Evolutionary conservation across 2,797 vertebrate species (phyloP).

Genomic region (Artibeus lituratus): DNA sequence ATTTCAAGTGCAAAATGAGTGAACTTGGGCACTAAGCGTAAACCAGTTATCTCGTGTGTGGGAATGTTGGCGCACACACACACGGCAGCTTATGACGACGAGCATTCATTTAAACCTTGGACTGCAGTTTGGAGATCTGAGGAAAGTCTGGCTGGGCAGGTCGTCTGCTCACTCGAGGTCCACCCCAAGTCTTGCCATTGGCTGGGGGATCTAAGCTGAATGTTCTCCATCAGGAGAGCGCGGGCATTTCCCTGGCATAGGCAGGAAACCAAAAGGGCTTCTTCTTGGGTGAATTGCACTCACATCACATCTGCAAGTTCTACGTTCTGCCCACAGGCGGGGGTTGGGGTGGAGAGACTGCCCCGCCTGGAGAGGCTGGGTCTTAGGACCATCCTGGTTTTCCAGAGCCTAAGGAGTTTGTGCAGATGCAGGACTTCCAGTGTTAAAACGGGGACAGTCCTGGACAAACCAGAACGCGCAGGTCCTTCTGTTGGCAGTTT

Average conservation of each 20-base stretch:
- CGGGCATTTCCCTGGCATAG: rapidly evolving
- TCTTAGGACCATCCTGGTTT: neutral
- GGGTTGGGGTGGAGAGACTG: rapidly evolving
- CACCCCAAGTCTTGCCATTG: neutral
- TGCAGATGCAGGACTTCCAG: neutral
- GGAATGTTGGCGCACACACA: neutral
- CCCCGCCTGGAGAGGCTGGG: neutral
- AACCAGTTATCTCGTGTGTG: neutral
- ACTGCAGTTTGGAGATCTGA: neutral
- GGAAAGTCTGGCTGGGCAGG: neutral
- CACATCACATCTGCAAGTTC: neutral
- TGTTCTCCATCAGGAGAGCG: neutral
- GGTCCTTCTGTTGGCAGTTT: no score
- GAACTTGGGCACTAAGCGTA: neutral
- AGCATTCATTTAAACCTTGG: neutral
- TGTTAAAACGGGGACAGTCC: neutral
- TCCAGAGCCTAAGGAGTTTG: neutral
- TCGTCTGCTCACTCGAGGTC: neutral
- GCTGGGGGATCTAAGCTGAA: neutral
- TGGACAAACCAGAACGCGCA: neutral
- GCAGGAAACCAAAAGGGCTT: neutral
- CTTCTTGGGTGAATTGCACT: neutral
- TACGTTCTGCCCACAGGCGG: neutral
- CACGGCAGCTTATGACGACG: neutral
- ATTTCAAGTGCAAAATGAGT: neutral